phyloP scores from a whole-genome alignment of 2,888 invertebrate species.

The Cantharis rustica region DNA sequence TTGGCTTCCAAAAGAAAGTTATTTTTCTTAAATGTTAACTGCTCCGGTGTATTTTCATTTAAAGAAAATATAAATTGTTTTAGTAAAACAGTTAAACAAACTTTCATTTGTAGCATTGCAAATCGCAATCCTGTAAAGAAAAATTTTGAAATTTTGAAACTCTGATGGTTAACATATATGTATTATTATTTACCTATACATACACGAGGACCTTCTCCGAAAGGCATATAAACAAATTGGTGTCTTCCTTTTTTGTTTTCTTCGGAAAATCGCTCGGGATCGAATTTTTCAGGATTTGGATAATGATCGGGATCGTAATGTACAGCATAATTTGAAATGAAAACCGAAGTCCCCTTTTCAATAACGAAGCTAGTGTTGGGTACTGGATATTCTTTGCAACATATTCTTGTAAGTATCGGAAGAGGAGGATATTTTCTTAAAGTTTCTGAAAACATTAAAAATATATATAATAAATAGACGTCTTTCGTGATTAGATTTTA shows the following conservation, averaged over 20 bases:
- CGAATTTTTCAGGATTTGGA: slow-evolving; percentile 46
- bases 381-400: slow-evolving; percentile 38
- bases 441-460: slow-evolving; percentile 43
- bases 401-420: slow-evolving; percentile 38
- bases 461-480: too few species aligned
- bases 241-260: slow-evolving; percentile 33
- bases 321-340: slow-evolving; percentile 40
- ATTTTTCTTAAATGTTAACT: too few species aligned
- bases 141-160: too few species aligned
- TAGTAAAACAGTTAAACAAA: too few species aligned
- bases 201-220: slow-evolving; percentile 32
- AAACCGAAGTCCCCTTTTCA: slow-evolving; percentile 34
- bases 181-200: slow-evolving; percentile 20
- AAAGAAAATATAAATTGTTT: too few species aligned
- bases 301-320: slow-evolving; percentile 47
- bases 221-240: slow-evolving; percentile 41
- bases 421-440: slow-evolving; percentile 49
- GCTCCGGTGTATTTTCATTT: too few species aligned
- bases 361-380: slow-evolving; percentile 35
- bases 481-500: slow-evolving; percentile 9
- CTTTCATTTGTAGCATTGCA: too few species aligned
- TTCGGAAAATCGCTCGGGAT: slow-evolving; percentile 47
- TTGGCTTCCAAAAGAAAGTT: too few species aligned
- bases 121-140: too few species aligned
- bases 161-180: too few species aligned